Conservation (phyloP, 2,113 vertebrate species). For the Myodes glareolus region DNA sequence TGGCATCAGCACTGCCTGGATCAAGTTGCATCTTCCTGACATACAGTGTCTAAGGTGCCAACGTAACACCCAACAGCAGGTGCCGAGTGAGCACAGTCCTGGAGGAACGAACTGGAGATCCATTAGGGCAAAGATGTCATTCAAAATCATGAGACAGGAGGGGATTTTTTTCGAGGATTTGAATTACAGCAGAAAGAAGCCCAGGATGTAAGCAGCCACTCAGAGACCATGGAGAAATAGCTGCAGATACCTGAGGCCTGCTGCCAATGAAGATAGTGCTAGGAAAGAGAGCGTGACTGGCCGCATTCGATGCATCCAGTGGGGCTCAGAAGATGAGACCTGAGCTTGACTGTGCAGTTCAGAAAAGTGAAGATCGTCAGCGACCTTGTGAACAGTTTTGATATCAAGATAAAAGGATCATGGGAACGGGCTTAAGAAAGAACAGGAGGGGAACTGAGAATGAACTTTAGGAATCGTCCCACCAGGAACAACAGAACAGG, state of each 20-base stretch:
- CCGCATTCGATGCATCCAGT: too few species aligned
- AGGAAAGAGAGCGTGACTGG: background rate
- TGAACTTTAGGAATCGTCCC: background rate
- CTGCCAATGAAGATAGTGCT: background rate
- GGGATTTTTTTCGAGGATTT: background rate
- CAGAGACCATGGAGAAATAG: background rate
- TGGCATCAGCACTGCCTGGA: background rate
- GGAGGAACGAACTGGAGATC: background rate
- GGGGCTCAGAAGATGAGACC: background rate
- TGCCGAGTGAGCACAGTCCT: background rate
- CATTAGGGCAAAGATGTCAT: background rate
- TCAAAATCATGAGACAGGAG: background rate
- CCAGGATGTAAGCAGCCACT: background rate
- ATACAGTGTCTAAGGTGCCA: background rate
- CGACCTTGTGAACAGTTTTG: background rate
- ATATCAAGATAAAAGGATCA: background rate
- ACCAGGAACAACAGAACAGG: background rate
- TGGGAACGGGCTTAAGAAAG: background rate
- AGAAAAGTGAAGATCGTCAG: background rate
- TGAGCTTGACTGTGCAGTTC: background rate
- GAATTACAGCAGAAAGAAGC: background rate
- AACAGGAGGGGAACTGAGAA: background rate
- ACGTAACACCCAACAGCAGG: background rate
- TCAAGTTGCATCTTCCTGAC: conserved; percentile 32
- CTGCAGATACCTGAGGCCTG: background rate